Percentiles rank a stretch among this genome's conserved stretches.
Evolutionary conservation across 2,888 invertebrate genomes (phyloP).

Genomic region (Xylophagus ater): DNA sequence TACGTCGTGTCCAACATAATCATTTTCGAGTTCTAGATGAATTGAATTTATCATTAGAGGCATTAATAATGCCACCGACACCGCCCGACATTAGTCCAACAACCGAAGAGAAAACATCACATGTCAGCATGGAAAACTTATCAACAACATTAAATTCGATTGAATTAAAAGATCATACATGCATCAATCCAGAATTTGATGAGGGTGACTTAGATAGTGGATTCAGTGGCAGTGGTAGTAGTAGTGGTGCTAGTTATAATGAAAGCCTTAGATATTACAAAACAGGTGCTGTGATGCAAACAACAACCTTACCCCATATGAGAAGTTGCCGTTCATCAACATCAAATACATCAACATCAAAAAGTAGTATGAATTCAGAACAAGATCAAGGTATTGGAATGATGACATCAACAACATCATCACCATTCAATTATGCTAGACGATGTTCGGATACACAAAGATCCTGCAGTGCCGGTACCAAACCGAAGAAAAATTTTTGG

Average conservation of each 20-base stretch:
- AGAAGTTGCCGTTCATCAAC: constrained; percentile 37
- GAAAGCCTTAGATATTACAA: constrained; percentile 52
- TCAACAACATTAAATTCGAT: constrained; percentile 36
- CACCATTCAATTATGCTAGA: constrained; percentile 33
- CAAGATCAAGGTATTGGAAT: constrained; percentile 35
- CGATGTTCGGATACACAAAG: constrained; percentile 36
- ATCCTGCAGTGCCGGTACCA: constrained; percentile 27
- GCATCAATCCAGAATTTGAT: constrained; percentile 38
- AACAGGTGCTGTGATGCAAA: constrained; percentile 29
- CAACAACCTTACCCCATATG: constrained; percentile 32
- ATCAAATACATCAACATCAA: constrained; percentile 36
- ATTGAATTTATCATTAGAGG: constrained; percentile 76
- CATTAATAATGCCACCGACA: constrained; percentile 75
- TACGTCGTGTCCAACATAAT: constrained; percentile 69
- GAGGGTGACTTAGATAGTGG: constrained; percentile 64
- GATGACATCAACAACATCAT: constrained; percentile 19
- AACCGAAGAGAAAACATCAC: constrained; percentile 43
- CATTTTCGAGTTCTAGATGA: constrained; percentile 77
- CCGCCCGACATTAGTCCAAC: constrained; percentile 39
- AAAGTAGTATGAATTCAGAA: constrained; percentile 38
- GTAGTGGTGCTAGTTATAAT: constrained; percentile 72
- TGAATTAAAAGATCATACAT: constrained; percentile 38
- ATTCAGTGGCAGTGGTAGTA: constrained; percentile 53
- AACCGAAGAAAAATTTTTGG: constrained; percentile 39
- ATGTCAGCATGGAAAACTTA: constrained; percentile 35